Base-by-base conservation (phyloP, 2,888 invertebrate species). In the Drosophila austrosaltans region DNA sequence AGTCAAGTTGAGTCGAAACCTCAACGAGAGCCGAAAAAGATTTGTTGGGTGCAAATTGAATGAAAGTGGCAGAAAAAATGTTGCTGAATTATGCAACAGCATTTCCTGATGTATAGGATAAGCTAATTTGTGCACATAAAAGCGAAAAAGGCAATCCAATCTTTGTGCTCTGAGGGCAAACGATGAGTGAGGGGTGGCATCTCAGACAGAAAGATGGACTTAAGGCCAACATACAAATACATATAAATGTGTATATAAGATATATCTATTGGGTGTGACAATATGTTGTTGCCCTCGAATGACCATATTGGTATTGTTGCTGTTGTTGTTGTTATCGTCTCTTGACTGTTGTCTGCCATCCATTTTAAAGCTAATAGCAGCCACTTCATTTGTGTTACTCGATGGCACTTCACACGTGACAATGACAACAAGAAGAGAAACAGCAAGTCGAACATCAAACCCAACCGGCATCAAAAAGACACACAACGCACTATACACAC, bases 61-160 rank as follows among this genome's bases (percentile, higher is more conserved):
- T 88, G 81, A 85, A 86, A 86, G 86, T 88, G 78, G 89, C 83
- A 80, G 88, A 86, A 81, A 87, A 90, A 89, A 90, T 87, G 81
- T 74, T 76, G 69, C 77, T 88, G 77, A 88, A 88, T 88, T 90
- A 90, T 88, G 89, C 89, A 85, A 68, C 78, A 85, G 71, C 85
- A 76, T 69, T 79, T 78, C 74, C 74, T 85, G 80, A 89, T 86
- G 86, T 78, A 85, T 87, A 77, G 82, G 87, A 79, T 86, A 87
- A 89, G 90, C 84, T 89, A 82, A 89, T 89, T 89, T 86, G 76
- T 62, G 78, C 68, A 78, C 77, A 83, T 85, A 71, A 85, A 88
- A 76, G 79, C 72, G 57, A 68, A 76, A 69, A 69, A 67, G 48
- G 48, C 48, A 48, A 48, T 48, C 48, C 48, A 42, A 58, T 30